Evolutionary conservation across 1,140 invertebrate genomes (phyloP), one percentile per base, ranked within the genome.

Genomic region (Drosophila lini): DNA sequence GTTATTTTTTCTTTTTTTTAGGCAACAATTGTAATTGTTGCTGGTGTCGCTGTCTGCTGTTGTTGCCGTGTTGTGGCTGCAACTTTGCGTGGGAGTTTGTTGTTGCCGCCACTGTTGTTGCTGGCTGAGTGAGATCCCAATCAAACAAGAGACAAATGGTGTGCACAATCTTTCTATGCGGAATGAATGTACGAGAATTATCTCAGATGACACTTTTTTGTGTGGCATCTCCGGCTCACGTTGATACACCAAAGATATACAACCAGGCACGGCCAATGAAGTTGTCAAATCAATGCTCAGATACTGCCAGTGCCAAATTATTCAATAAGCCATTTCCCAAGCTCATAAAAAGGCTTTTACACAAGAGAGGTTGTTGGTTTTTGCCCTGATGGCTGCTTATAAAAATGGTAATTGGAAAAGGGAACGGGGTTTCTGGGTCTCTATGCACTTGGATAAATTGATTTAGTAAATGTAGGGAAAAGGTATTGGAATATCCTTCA

Each of bases 91-190:
- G 86, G 81, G 86, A 90, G 73, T 76, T 64, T 82, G 58, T 53
- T 75, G 76, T 78, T 81, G 78, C 40, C 62, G 75, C 50, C 36
- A n/a, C 36, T 62, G 63, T 19, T 78, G 74, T 59, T 82, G 80
- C 48, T 63, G 45, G 31, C 58, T 63, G 44, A 52, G 62, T 58
- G 34, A 85, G 90, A 91, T 91, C 67, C 50, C 68, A 75, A 91
- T 91, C 90, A 86, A 64, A 70, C 74, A 75, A 75, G 70, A 91
- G 90, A 91, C 90, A 91, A 91, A 91, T 91, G 84, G 80, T 91
- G 81, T 91, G 90, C 81, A 74, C 84, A 89, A 89, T 89, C 80
- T 89, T 81, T 68, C 78, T 89, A 65, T 63, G 67, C 64, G 65
- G 56, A 83, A 81, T 78, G 74, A 78, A 71, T 89, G 76, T 78